Base-by-base conservation (phyloP, 1,140 invertebrate genomes). In the Sitodiplosis mosellana region DNA sequence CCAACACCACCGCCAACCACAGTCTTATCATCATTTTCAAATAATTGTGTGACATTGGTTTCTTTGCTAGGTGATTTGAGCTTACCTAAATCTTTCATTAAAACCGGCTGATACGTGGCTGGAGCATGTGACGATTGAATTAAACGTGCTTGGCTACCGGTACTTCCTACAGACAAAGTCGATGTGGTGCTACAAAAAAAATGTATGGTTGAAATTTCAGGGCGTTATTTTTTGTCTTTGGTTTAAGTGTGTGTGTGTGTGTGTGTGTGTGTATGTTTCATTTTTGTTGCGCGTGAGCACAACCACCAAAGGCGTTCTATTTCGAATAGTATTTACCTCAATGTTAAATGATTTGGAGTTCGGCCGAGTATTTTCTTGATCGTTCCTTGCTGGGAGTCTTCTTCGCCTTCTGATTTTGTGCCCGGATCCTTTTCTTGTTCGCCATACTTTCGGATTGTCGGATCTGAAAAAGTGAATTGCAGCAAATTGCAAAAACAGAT, bases 121-220 rank as follows among this genome's bases (percentile, higher is more conserved):
- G 89, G 89, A 56, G 88, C 84, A 66, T 91, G 85, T 52, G 88
- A 92, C 49, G 87, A 87, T 67, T 92, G 88, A 59, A 93, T 91
- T 51, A 94, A 76, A 57, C 86, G 78, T 17, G 90, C 90, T 64
- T 93, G 88, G 59, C 84, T 89, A 55, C 88, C 87, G 41, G 87
- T 92, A 64, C 87, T 92, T 54, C 89, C 87, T 49, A 88, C 87
- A 52, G 88, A 92, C 60, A 91, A 77, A 11, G 90, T 93, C 49
- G 88, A 93, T 50, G 87, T 88, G 53, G 88, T 92, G 70, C 87
- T 84, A 66, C 42, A 56, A 62, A 37, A 46, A 41, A 51, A 49
- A 53, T 33, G 48, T 47, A 50, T 18, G 49, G 14, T 46, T 37
- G 27, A 46, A 50, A 51, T 38, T 7, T 8, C 33, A 34, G n/a